Evolutionary conservation across 2,888 invertebrate species (phyloP).

Genomic region (Andrena fulva): DNA sequence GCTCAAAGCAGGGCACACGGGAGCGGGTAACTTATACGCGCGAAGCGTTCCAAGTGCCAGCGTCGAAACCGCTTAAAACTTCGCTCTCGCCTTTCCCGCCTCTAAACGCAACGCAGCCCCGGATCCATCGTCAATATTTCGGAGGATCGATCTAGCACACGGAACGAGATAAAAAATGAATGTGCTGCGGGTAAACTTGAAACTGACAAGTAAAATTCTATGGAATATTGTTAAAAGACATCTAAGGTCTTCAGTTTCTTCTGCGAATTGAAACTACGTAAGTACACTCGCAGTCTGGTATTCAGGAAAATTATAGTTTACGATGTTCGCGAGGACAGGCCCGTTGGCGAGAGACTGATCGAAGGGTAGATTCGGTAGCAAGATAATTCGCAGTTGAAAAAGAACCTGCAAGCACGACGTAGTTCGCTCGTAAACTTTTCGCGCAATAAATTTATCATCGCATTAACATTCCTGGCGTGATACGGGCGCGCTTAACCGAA

Average conservation of each 20-base stretch:
- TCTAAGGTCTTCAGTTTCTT: not conserved
- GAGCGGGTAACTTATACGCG: slow-evolving; percentile 47
- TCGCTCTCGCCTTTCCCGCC: slow-evolving; percentile 1
- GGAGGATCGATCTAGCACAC: not conserved
- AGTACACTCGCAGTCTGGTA: too few relatives aligned
- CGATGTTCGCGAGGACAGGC: not conserved
- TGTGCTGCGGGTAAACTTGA: too few relatives aligned
- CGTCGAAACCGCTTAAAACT: not conserved
- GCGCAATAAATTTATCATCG: slow-evolving; percentile 52
- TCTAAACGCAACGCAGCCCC: not conserved
- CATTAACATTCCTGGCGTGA: slow-evolving; percentile 43
- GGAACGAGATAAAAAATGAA: not conserved
- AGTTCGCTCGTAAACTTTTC: slow-evolving; percentile 18
- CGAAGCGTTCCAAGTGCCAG: slow-evolving; percentile 41
- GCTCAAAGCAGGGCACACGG: slow-evolving; percentile 66
- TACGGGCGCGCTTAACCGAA: slow-evolving; percentile 37
- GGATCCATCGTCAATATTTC: not conserved
- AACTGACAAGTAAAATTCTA: not conserved
- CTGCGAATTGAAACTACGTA: too few relatives aligned
- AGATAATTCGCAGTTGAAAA: slow-evolving; percentile 4
- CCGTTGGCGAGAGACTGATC: not conserved
- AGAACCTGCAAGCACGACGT: not conserved
- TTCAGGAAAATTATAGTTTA: not conserved
- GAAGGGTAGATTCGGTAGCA: not conserved
- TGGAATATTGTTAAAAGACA: not conserved